These are phyloP conservation scores for Sylvietta virens DNA, from an alignment of 2,113 vertebrate species.

Conservation along the genomic window DNA sequence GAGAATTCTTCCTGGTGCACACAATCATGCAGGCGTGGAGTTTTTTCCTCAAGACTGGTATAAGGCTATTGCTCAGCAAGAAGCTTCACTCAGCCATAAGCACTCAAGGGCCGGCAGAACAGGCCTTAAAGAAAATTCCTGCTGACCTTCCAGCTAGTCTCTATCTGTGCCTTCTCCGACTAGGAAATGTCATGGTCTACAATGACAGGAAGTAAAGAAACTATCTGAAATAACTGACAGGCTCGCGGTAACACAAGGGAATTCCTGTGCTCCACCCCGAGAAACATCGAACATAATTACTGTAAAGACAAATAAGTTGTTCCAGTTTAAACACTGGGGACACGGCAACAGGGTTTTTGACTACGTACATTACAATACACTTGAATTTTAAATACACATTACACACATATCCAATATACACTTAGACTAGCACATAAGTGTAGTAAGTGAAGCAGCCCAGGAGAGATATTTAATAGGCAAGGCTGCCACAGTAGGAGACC, in stretches of 20 bases:
- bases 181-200: not conserved
- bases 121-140: not conserved
- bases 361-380: not conserved
- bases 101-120: not conserved
- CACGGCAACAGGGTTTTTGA: not conserved
- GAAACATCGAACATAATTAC: not conserved
- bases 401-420: too few species aligned
- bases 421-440: rapidly evolving
- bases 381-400: not conserved
- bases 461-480: not conserved
- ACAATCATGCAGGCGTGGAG: not conserved
- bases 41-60: not conserved
- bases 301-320: not conserved
- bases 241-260: not conserved
- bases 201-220: not conserved
- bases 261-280: not conserved
- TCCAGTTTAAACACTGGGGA: not conserved
- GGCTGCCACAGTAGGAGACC: not conserved
- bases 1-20: not conserved
- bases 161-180: not conserved
- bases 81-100: not conserved
- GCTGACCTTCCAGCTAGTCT: not conserved
- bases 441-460: not conserved
- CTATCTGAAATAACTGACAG: rapidly evolving
- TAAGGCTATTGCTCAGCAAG: not conserved